Conservation (phyloP, 2,113 vertebrate genomes). For the Sphaerodactylus townsendi region DNA sequence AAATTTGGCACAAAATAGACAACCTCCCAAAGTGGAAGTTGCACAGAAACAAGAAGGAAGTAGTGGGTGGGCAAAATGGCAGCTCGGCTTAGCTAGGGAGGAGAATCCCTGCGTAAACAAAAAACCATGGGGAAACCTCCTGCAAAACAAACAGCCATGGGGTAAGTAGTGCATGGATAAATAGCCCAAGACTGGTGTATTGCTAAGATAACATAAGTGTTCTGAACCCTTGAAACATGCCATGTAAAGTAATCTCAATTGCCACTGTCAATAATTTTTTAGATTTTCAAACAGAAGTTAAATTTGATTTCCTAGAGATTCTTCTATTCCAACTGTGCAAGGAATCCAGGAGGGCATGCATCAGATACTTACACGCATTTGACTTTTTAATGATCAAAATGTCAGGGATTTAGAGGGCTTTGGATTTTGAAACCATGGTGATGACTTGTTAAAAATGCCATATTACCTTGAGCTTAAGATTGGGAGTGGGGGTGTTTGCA, state of each 20-base stretch:
- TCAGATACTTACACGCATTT: constrained; percentile 20
- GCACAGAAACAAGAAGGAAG: too few relatives aligned
- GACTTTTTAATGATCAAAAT: constrained; percentile 52
- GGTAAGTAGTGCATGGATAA: too few relatives aligned
- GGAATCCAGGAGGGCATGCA: constrained; percentile 20
- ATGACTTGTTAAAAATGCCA: constrained; percentile 52
- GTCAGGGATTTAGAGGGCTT: constrained; percentile 48
- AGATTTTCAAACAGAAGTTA: neutral
- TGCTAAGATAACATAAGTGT: neutral
- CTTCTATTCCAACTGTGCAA: constrained; percentile 6
- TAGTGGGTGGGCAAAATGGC: too few relatives aligned
- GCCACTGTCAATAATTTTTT: neutral
- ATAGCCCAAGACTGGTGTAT: neutral
- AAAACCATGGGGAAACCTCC: too few relatives aligned
- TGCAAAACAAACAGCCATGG: too few relatives aligned
- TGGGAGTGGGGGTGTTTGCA: constrained; percentile 10
- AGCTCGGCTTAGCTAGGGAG: too few relatives aligned
- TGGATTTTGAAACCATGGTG: constrained; percentile 36
- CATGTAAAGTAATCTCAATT: neutral
- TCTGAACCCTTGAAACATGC: neutral
- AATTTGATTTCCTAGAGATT: constrained; percentile 9
- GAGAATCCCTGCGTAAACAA: too few relatives aligned
- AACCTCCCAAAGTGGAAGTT: too few relatives aligned
- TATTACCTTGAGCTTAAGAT: constrained; percentile 42
- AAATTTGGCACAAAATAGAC: too few relatives aligned